A percentile compares a stretch with the other conserved stretches of the same genome.
Evolutionary conservation across 1,140 invertebrate species (phyloP).

Genomic region (Arion vulgaris): DNA sequence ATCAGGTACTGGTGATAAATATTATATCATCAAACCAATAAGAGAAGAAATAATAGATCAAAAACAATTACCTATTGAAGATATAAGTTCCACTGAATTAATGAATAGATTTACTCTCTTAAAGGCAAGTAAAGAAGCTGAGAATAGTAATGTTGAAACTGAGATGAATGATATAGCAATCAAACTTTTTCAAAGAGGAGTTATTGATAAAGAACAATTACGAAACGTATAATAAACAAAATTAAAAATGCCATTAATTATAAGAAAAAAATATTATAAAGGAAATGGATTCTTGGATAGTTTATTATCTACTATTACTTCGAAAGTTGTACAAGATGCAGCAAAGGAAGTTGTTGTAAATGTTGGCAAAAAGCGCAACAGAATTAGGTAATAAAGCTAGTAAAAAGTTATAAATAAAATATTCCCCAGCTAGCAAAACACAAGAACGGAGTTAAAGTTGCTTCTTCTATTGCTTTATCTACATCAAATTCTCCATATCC

Average conservation of each 20-base stretch:
- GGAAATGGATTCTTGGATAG: not conserved
- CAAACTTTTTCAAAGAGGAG: too few relatives aligned
- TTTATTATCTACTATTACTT: too few relatives aligned
- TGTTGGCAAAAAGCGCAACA: not conserved
- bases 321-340: not conserved
- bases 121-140: not conserved
- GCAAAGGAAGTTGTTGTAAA: not conserved
- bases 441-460: not conserved
- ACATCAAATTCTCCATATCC: constrained; percentile 1
- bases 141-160: too few relatives aligned
- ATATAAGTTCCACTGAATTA: not conserved
- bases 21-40: not conserved
- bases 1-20: not conserved
- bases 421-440: not conserved
- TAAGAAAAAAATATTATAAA: not conserved
- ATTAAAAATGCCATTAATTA: not conserved
- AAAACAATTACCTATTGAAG: too few relatives aligned
- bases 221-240: not conserved
- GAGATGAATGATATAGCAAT: not conserved
- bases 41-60: not conserved
- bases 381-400: not conserved
- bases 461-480: constrained; percentile 11
- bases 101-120: not conserved
- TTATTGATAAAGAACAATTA: too few relatives aligned
- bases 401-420: constrained; percentile 7